A percentile compares a stretch with the other conserved stretches of the same genome.
These are phyloP conservation scores for Caenorhabditis panamensis DNA, from an alignment of 2,888 invertebrate genomes.

Conservation along the genomic window DNA sequence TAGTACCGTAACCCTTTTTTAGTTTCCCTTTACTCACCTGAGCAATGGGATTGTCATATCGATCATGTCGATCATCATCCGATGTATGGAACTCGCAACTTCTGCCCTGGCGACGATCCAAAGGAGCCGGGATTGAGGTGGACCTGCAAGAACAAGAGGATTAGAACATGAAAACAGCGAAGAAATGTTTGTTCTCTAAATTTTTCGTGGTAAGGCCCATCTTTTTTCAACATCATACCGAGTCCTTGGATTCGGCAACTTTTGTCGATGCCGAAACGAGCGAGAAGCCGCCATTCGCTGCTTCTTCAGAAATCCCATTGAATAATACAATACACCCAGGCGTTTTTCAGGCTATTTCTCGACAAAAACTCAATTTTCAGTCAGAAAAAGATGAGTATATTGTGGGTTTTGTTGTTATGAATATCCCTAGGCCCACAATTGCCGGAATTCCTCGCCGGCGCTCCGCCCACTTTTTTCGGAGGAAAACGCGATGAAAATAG, in stretches of 20 bases:
- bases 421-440: too few relatives aligned
- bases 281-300: slow-evolving; percentile 5
- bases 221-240: slow-evolving; percentile 4
- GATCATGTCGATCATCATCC: slow-evolving; percentile 63
- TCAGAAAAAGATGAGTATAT: too few relatives aligned
- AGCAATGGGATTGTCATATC: slow-evolving; percentile 75
- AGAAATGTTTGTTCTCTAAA: too few relatives aligned
- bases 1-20: too few relatives aligned
- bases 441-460: not conserved
- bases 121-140: slow-evolving; percentile 61
- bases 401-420: too few relatives aligned
- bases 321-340: too few relatives aligned
- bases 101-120: slow-evolving; percentile 72
- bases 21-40: slow-evolving; percentile 68
- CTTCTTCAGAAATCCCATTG: slow-evolving; percentile 35
- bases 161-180: not conserved
- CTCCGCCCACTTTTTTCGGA: slow-evolving; percentile 18
- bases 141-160: slow-evolving; percentile 55
- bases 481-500: slow-evolving; percentile 4
- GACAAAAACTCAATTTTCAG: too few relatives aligned
- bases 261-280: slow-evolving; percentile 27
- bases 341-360: too few relatives aligned
- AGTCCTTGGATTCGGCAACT: not conserved
- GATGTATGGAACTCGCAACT: slow-evolving; percentile 73
- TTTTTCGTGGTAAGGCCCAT: slow-evolving; percentile 4